A percentile compares a stretch with the other conserved stretches of the same genome.
Conservation (phyloP, 2,888 invertebrate species). For the Argynnis bischoffii region DNA sequence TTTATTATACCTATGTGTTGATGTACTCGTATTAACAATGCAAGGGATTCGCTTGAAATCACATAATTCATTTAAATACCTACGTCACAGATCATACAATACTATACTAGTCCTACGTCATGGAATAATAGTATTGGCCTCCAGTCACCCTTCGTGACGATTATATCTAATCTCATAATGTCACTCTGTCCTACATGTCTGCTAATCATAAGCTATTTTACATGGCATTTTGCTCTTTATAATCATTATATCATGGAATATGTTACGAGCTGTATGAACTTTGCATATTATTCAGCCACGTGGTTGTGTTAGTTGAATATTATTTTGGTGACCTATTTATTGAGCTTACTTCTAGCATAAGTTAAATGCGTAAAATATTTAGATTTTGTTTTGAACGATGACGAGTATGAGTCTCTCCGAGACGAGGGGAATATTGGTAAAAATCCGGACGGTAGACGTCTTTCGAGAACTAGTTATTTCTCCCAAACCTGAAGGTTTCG, state of each 20-base stretch:
- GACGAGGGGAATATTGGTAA: too few relatives aligned
- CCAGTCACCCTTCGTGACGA: constrained; percentile 13
- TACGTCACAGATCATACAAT: background rate
- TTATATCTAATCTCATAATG: constrained; percentile 29
- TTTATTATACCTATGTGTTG: too few relatives aligned
- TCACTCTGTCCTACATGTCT: constrained; percentile 12
- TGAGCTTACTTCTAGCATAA: background rate
- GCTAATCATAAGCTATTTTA: background rate
- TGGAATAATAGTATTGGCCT: constrained; percentile 30
- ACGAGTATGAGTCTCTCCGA: too few relatives aligned
- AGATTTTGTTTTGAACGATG: too few relatives aligned
- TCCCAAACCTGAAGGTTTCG: too few relatives aligned
- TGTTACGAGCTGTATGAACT: background rate
- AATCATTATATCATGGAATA: constrained; percentile 3
- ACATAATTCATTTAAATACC: background rate
- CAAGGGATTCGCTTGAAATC: background rate
- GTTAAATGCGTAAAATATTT: too few relatives aligned
- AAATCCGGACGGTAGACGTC: too few relatives aligned
- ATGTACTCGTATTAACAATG: too few relatives aligned
- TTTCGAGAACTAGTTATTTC: too few relatives aligned
- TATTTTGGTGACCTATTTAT: too few relatives aligned
- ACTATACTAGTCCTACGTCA: constrained; percentile 14
- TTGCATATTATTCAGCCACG: constrained; percentile 2
- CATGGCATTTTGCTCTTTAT: constrained; percentile 4
- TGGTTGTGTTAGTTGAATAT: background rate